Evolutionary conservation across 2,113 vertebrate genomes (phyloP), one percentile per base, ranked within the genome.

Genomic region (Brachypodius melanocephalos): DNA sequence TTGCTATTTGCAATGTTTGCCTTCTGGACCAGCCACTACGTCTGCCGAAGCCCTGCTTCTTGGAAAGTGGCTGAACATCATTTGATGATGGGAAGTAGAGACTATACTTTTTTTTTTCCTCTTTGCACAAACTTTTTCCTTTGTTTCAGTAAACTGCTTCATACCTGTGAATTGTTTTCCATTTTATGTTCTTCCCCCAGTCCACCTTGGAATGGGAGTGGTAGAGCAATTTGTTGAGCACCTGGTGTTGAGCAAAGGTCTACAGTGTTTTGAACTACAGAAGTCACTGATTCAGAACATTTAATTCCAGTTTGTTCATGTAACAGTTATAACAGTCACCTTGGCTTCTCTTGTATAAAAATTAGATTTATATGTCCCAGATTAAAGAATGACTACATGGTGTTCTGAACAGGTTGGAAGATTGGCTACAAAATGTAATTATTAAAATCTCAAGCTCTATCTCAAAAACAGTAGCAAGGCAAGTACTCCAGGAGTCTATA

Each of bases 51-150:
- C 51, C 10, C 16, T 49, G 8, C 21, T 36, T 36, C 62, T 31
- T 7, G 2, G 61, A 17, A 75, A 21, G 25, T 26, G 36, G 17
- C 7, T 34, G 31, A 36, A 21, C 5, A 17, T 31, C 2, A 0
- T 20, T 58, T 0, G 1, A 31, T 13, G 20, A 57, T 31, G 13
- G 25, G 31, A 76, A 51, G 20, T 21, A 75, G 31, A 58, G 16
- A 43, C 49, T 16, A 49, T 58, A 25, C 10, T 26, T 25, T 25
- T 34, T 65, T 49, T 32, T 17, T n/a, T n/a, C n/a, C 31, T 66
- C 51, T 58, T 67, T 42, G 20, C 36, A 36, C 8, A 26, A 26
- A 21, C 31, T 17, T 34, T 75, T 57, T 12, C 8, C 66, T 75
- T 67, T 58, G 14, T 40, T 49, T 32, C 22, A 26, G 20, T 58